Evolutionary conservation across 2,113 vertebrate genomes (phyloP), one percentile per base, ranked within the genome.

Genomic region (Mesembrinibis cayennensis): DNA sequence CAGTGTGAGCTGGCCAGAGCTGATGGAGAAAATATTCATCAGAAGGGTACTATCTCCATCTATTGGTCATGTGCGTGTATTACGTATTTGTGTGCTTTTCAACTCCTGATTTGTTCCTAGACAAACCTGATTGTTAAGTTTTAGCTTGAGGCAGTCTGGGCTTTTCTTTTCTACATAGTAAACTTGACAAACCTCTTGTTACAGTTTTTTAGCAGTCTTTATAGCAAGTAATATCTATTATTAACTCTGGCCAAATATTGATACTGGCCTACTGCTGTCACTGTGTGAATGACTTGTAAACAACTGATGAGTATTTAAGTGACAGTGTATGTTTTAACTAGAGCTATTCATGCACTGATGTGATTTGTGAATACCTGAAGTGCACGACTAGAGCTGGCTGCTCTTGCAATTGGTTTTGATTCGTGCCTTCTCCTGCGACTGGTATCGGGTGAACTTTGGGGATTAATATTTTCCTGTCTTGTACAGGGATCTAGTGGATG

Each of bases 401-500:
- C 58, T 78, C 84, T 89, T 56, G 71, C n/a, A 42, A 32, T 85
- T 11, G 10, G 25, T 85, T 90, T 73, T 90, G 89, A 61, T 70
- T 74, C 0, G 0, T 58, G 25, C 9, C 18, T 89, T 74, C 50
- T 89, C 71, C 58, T 66, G 49, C 69, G 15, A 5, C 63, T 50
- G 55, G 7, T 50, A 38, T 80, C 73, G 19, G 40, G 56, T 69
- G 89, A 82, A 77, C 69, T 83, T 82, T 69, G 58, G 42, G 40
- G 81, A 69, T 95, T 95, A 90, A 89, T 61, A 15, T 61, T 93
- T 95, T 86, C 36, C 32, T 82, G 29, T 95, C 65, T 84, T 83
- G 45, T 93, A 16, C 95, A 99, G 99, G 97, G 99, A 99, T 97
- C 98, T 99, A 78, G 99, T 99, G 42, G 99, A 99, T 96, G 99